Evolutionary conservation across 2,888 invertebrate species (phyloP).

Genomic region (Agrochola lychnidis): DNA sequence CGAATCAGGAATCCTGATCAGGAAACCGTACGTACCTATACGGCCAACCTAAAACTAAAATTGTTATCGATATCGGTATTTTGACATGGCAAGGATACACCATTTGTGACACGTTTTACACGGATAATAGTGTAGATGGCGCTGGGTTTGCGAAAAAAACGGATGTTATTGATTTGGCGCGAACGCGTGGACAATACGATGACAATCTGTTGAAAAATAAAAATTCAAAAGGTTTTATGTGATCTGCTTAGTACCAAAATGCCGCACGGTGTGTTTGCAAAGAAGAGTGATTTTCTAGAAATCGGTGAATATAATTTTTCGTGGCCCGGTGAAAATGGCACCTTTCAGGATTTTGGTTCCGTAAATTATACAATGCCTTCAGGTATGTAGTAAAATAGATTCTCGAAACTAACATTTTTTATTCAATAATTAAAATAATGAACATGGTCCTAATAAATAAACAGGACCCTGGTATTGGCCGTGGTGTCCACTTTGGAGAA

Average conservation of each 20-base stretch:
- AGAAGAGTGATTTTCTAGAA: constrained; percentile 84
- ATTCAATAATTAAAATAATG: neutral
- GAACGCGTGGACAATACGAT: constrained; percentile 32
- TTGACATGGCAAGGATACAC: neutral
- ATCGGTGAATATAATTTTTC: constrained; percentile 87
- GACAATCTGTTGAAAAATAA: constrained; percentile 18
- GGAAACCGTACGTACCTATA: too few relatives aligned
- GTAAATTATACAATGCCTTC: constrained; percentile 87
- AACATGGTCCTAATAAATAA: constrained; percentile 1
- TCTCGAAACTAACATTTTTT: neutral
- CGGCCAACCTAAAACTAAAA: neutral
- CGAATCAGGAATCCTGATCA: too few relatives aligned
- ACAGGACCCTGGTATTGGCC: constrained; percentile 92
- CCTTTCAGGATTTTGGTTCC: constrained; percentile 84
- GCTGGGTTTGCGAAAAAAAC: constrained; percentile 35
- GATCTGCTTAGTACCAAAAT: constrained; percentile 60
- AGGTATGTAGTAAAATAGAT: constrained; percentile 68
- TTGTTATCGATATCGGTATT: neutral
- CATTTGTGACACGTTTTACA: neutral
- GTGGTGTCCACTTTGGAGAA: constrained; percentile 94
- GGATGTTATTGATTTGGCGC: constrained; percentile 69
- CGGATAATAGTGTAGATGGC: constrained; percentile 59
- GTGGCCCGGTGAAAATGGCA: constrained; percentile 89
- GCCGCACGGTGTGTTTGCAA: constrained; percentile 79
- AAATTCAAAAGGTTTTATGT: neutral